These are phyloP conservation scores for Perca flavescens DNA, from an alignment of 2,113 vertebrate genomes.

Conservation along the genomic window DNA sequence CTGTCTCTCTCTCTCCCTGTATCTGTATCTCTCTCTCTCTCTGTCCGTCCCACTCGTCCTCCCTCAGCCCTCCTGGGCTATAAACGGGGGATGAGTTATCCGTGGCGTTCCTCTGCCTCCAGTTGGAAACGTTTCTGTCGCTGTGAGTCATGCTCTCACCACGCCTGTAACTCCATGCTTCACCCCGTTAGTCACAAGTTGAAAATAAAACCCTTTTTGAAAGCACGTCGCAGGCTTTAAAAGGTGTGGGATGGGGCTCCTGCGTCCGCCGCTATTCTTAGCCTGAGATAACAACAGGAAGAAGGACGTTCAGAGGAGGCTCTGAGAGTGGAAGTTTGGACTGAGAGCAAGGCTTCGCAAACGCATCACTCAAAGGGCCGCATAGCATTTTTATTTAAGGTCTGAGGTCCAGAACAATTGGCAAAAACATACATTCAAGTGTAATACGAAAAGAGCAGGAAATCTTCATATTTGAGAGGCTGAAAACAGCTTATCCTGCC, in stretches of 20 bases:
- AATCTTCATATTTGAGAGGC: too few species aligned
- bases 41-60: background rate
- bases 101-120: slow-evolving; percentile 30
- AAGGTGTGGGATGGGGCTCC: slow-evolving; percentile 1
- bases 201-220: slow-evolving; percentile 36
- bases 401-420: too few species aligned
- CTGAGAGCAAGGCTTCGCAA: background rate
- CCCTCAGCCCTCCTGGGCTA: slow-evolving; percentile 17
- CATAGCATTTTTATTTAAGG: too few species aligned
- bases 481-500: too few species aligned
- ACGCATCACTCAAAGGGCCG: too few species aligned
- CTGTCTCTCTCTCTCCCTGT: too few species aligned
- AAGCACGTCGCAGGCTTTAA: slow-evolving; percentile 10
- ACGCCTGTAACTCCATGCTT: slow-evolving; percentile 7
- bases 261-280: background rate
- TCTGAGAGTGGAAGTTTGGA: background rate
- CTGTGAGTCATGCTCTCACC: slow-evolving; percentile 48
- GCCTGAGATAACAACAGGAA: background rate
- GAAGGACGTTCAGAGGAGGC: background rate
- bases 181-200: slow-evolving; percentile 26
- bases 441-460: too few species aligned
- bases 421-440: too few species aligned
- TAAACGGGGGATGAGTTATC: slow-evolving; percentile 49
- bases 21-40: too few species aligned
- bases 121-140: slow-evolving; percentile 35